Base-by-base conservation (phyloP, 2,797 vertebrate species). In the Melanogrammus aeglefinus region DNA sequence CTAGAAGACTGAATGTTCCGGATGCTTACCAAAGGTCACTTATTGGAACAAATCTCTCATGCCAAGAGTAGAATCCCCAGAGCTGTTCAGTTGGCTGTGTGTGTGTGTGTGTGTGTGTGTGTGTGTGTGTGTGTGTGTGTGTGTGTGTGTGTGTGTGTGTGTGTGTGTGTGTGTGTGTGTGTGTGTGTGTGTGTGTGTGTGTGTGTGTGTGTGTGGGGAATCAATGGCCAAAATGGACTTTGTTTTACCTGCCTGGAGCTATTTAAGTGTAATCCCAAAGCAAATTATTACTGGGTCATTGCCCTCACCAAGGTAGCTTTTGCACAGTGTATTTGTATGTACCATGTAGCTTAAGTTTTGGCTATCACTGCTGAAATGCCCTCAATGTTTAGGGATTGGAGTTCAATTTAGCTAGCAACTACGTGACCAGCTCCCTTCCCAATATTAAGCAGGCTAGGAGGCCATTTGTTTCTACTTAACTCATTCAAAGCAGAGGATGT, bases 11-110 rank as follows among this genome's bases (percentile, higher is more conserved):
- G 86, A 90, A 89, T 86, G 81, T 87, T 90, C 89, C 86, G 90
- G 85, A 92, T 92, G 88, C 84, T 83, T 85, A 82, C 89, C 85
- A 88, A 86, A 91, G 90, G 89, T 91, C 88, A 87, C 87, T 82
- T 80, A 77, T 82, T 82, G 78, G 79, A 88, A 83, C 88, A 77
- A 36, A 80, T 72, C 76, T 84, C 80, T 84, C 75, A 79, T 86
- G 86, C 91, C 85, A 90, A 81, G 86, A 80, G 80, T 82, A 81
- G 66, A 69, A 76, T 91, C 90, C 86, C 89, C 73, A 73, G 86
- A 86, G 87, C 38, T 80, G n/a, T 31, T 75, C 73, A 86, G 85
- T 88, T 73, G 72, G 39, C 31, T 24, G 31, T 77, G 76, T 29
- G 76, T 6, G 70, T 21, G 66, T 14, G 70, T 9, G 69, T 47